These are phyloP conservation scores for Herpetotheres cachinnans DNA, from an alignment of 2,113 vertebrate genomes.

Conservation along the genomic window DNA sequence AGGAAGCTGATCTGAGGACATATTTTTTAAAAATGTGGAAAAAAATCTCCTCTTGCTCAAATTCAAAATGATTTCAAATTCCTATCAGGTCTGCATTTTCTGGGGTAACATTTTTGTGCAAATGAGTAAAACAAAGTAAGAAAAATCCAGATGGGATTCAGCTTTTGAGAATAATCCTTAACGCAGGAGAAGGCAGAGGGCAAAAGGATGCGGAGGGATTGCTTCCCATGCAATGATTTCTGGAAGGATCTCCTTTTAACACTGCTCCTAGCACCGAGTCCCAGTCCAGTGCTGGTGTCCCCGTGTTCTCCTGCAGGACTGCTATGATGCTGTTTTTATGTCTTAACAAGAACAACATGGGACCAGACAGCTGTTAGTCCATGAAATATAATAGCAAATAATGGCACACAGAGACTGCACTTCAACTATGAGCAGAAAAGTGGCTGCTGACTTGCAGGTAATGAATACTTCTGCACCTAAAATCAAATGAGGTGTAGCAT, in stretches of 20 bases:
- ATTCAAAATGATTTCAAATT: neutral
- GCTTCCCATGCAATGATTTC: neutral
- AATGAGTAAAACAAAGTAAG: neutral
- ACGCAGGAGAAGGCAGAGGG: neutral
- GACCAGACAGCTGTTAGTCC: neutral
- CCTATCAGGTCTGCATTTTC: neutral
- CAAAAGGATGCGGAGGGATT: neutral
- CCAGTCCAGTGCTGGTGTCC: neutral
- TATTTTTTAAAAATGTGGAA: neutral
- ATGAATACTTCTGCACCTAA: neutral
- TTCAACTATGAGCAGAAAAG: neutral
- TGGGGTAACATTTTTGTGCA: neutral
- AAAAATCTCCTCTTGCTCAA: neutral
- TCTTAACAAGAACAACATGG: neutral
- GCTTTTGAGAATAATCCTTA: neutral
- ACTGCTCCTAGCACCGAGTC: neutral
- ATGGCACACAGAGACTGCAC: neutral
- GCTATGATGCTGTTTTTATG: neutral
- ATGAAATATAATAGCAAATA: neutral
- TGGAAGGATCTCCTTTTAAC: neutral
- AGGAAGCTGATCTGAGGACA: neutral
- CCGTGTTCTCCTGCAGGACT: neutral
- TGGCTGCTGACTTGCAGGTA: neutral
- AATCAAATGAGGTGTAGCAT: neutral
- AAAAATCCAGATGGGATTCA: neutral